Conservation (phyloP, 2,888 invertebrate species). For the Diloba caeruleocephala region DNA sequence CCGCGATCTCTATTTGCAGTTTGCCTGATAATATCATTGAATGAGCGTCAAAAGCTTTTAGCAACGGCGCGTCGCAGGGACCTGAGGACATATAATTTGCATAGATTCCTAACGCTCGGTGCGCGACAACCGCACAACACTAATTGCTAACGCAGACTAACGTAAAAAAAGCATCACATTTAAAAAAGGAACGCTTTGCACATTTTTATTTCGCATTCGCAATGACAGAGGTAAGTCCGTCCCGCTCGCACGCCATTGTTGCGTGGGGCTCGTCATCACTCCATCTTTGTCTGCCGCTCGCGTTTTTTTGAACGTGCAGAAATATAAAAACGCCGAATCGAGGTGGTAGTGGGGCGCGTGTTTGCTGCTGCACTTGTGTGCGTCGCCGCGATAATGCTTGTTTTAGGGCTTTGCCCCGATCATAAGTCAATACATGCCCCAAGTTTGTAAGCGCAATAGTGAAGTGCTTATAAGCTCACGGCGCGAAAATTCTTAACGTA, state of each 20-base stretch:
- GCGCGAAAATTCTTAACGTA: constrained; percentile 49
- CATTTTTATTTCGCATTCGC: constrained; percentile 86
- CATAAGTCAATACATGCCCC: constrained; percentile 83
- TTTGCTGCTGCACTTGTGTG: constrained; percentile 79
- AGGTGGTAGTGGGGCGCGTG: constrained; percentile 74
- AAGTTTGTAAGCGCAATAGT: constrained; percentile 56
- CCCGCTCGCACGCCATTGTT: constrained; percentile 85
- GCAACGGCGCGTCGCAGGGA: constrained; percentile 58
- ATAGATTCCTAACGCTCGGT: constrained; percentile 80
- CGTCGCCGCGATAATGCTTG: constrained; percentile 80
- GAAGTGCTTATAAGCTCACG: constrained; percentile 52
- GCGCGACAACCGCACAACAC: constrained; percentile 84
- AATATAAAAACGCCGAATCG: constrained; percentile 88
- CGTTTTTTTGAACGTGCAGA: constrained; percentile 88
- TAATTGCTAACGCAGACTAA: constrained; percentile 89
- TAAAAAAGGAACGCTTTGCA: constrained; percentile 86
- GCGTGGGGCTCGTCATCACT: constrained; percentile 83
- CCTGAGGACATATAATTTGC: constrained; percentile 73
- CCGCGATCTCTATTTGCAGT: constrained; percentile 68
- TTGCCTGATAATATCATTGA: constrained; percentile 64
- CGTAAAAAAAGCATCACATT: constrained; percentile 87
- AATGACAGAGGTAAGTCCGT: constrained; percentile 83
- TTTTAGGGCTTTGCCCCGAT: constrained; percentile 87
- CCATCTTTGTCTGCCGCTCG: constrained; percentile 87
- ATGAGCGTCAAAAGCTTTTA: constrained; percentile 74